phyloP scores from a whole-genome alignment of 2,797 vertebrate genomes.

The Sebastolobus alascanus region DNA sequence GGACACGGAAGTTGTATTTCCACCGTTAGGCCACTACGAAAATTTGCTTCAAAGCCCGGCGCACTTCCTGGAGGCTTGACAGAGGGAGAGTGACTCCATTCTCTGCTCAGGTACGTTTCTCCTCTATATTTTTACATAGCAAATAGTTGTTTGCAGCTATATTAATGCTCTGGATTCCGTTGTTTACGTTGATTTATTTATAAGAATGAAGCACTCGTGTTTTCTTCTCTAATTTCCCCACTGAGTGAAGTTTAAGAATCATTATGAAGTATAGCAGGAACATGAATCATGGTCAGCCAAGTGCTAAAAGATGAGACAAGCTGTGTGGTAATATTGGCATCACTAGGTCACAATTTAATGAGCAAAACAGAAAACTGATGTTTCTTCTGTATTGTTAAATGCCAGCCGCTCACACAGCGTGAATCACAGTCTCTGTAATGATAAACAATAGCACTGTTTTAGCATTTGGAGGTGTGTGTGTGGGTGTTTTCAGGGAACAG shows the following conservation, averaged over 20 bases:
- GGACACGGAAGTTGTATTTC: no score
- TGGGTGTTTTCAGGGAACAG: slow-evolving; percentile 34
- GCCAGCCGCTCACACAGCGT: slow-evolving; percentile 45
- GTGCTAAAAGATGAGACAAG: not conserved
- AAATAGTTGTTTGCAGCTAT: not conserved
- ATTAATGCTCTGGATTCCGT: not conserved
- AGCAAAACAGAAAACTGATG: slow-evolving; percentile 23
- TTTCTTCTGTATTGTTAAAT: slow-evolving; percentile 49
- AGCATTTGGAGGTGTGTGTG: slow-evolving; percentile 40
- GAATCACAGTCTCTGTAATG: slow-evolving; percentile 45
- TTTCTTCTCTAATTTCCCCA: not conserved
- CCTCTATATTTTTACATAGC: not conserved
- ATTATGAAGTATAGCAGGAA: not conserved
- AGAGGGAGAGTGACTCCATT: not conserved
- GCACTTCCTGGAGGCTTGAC: no score
- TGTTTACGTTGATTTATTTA: not conserved
- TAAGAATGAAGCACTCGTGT: not conserved
- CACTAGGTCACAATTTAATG: slow-evolving; percentile 28
- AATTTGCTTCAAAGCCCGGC: no score
- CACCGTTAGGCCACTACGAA: no score
- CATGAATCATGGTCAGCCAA: not conserved
- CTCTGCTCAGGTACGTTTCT: not conserved
- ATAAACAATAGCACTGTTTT: slow-evolving; percentile 47
- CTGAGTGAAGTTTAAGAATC: not conserved
- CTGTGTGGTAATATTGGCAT: slow-evolving; percentile 10